Evolutionary conservation across 1,140 invertebrate species (phyloP), one percentile per base, ranked within the genome.

Genomic region (Drosophila ogumai): DNA sequence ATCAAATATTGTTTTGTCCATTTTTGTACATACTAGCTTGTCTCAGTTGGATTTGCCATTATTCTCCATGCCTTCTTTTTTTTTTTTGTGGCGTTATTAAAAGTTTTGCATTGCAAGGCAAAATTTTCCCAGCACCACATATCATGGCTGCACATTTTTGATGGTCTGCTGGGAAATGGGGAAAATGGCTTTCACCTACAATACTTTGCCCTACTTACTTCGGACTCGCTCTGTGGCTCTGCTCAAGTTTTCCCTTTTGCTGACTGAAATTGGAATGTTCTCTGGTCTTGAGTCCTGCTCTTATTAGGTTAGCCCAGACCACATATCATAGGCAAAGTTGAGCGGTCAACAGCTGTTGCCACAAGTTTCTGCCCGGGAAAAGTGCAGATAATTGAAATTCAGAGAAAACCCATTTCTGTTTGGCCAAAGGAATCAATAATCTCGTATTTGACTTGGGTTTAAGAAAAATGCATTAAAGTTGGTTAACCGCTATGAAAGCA

Each of bases 41-140:
- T 46, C 25, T 38, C 25, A 0, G 31, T 38, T 66, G 43, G 44
- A 46, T 74, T 63, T 68, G 44, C 72, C 68, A 54, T 81, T 72
- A 55, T 55, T 22, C 52, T 25, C 5, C 56, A 43, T 55, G 59
- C n/a, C n/a, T 50, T 17, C 31, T 32, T 10, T 0, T 58, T 43
- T 68, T 49, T 50, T 78, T 68, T 68, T 78, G 76, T 59, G 80
- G 76, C 84, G 66, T 87, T 88, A 88, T 88, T 88, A 88, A 88
- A 87, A 88, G 88, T 65, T 88, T 55, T 25, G 19, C 52, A 10
- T 55, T 74, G 82, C 72, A 88, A 77, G 82, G 79, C 66, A 52
- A 63, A 66, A 28, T 50, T 72, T 50, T 59, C 36, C 12, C 46
- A n/a, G 22, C 17, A 32, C 46, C 56, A 52, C 40, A 60, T 63